phyloP scores from a whole-genome alignment of 1,140 invertebrate genomes.

The Bombus sibiricus region DNA sequence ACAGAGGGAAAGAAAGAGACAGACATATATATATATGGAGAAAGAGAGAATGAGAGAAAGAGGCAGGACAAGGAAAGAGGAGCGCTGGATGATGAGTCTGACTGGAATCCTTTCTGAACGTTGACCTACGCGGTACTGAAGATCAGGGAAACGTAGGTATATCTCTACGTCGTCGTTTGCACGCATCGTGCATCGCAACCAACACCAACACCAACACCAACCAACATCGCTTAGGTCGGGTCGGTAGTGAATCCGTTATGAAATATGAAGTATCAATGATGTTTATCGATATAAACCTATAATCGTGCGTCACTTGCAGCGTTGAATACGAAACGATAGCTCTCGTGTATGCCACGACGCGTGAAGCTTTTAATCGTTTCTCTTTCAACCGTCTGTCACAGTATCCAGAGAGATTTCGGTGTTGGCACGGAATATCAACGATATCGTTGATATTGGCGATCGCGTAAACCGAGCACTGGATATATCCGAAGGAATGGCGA shows the following conservation, averaged over 20 bases:
- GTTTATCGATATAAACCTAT: background rate
- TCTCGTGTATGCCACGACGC: background rate
- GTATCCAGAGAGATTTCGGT: too few species aligned
- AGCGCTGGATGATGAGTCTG: slow-evolving; percentile 36
- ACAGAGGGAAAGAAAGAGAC: background rate
- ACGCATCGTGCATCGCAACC: slow-evolving; percentile 20
- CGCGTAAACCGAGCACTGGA: background rate
- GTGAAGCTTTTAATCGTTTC: background rate
- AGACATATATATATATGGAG: background rate
- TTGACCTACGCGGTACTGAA: slow-evolving; percentile 48
- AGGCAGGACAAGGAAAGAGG: background rate
- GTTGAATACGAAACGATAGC: slow-evolving; percentile 4
- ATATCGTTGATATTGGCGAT: background rate
- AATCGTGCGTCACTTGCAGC: slow-evolving; percentile 10
- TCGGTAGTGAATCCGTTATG: slow-evolving; percentile 35
- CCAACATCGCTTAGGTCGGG: background rate
- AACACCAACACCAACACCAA: background rate
- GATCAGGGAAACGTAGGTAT: slow-evolving; percentile 40
- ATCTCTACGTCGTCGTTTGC: slow-evolving; percentile 28
- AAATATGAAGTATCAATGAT: slow-evolving; percentile 33
- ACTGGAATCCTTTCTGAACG: slow-evolving; percentile 49
- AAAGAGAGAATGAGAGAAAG: background rate
- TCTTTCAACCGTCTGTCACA: too few species aligned
- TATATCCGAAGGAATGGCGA: background rate
- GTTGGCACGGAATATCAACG: too few species aligned